Conservation (phyloP, 2,797 vertebrate species). For the Pterois miles region DNA sequence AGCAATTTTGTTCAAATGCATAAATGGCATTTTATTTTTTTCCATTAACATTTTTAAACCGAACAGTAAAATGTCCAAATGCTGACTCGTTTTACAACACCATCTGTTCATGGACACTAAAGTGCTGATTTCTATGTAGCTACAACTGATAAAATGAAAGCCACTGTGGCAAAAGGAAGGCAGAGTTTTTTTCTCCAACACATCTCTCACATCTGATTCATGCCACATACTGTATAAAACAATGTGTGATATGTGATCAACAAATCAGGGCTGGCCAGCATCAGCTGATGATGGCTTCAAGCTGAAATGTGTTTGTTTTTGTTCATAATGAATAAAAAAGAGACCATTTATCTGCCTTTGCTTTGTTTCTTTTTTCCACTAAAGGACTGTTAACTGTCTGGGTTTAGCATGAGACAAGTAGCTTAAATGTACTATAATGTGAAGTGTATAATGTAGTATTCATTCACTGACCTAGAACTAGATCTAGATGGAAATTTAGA, state of each 20-base stretch:
- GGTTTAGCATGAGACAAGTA: neutral
- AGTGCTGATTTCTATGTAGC: slow-evolving; percentile 17
- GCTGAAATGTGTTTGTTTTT: no score
- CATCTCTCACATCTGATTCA: slow-evolving; percentile 24
- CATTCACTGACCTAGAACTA: neutral
- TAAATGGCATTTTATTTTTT: slow-evolving; percentile 21
- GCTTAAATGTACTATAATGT: neutral
- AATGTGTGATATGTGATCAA: neutral
- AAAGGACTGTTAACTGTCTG: neutral
- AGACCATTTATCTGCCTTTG: no score
- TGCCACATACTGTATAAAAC: slow-evolving; percentile 3
- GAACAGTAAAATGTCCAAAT: slow-evolving; percentile 42
- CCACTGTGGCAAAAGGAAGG: neutral
- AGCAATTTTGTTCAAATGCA: slow-evolving; percentile 9
- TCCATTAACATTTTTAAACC: slow-evolving; percentile 33
- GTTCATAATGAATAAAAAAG: no score
- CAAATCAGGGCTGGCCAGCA: neutral
- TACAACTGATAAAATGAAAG: slow-evolving; percentile 30
- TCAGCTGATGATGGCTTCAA: no score
- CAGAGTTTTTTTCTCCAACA: neutral
- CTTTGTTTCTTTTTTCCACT: no score
- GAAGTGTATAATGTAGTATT: neutral
- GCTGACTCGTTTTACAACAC: slow-evolving; percentile 42
- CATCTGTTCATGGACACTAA: slow-evolving; percentile 54
- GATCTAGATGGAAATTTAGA: neutral